A percentile compares a stretch with the other conserved stretches of the same genome.
Evolutionary conservation across 2,888 invertebrate genomes (phyloP).

Genomic region (Alviniconcha strummeri): DNA sequence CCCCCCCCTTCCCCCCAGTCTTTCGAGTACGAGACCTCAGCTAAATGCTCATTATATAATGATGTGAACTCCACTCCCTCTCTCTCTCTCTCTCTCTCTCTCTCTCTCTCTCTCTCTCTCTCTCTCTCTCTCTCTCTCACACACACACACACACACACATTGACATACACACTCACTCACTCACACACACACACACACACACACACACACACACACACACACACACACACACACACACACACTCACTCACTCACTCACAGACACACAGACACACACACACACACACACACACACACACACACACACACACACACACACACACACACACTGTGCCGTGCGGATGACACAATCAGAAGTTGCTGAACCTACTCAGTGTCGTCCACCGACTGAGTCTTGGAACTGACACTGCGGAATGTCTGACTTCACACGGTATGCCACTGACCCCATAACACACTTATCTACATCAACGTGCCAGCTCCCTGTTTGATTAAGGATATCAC

Average conservation of each 20-base stretch:
- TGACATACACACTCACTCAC: constrained; percentile 2
- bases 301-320: constrained; percentile 8
- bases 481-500: too few species aligned
- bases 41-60: too few species aligned
- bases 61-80: background rate
- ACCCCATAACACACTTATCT: too few species aligned
- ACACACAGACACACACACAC: background rate
- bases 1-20: too few species aligned
- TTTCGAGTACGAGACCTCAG: too few species aligned
- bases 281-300: constrained; percentile 10
- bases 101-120: too few species aligned
- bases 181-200: constrained; percentile 14
- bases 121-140: background rate
- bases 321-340: background rate
- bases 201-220: constrained; percentile 14
- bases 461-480: too few species aligned
- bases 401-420: too few species aligned
- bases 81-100: background rate
- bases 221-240: constrained; percentile 7
- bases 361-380: too few species aligned
- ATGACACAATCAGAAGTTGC: too few species aligned
- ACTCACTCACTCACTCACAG: background rate
- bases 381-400: too few species aligned
- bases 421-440: too few species aligned
- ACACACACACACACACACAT: background rate